Conservation (phyloP, 2,888 invertebrate genomes). For the Fragum whitleyi region DNA sequence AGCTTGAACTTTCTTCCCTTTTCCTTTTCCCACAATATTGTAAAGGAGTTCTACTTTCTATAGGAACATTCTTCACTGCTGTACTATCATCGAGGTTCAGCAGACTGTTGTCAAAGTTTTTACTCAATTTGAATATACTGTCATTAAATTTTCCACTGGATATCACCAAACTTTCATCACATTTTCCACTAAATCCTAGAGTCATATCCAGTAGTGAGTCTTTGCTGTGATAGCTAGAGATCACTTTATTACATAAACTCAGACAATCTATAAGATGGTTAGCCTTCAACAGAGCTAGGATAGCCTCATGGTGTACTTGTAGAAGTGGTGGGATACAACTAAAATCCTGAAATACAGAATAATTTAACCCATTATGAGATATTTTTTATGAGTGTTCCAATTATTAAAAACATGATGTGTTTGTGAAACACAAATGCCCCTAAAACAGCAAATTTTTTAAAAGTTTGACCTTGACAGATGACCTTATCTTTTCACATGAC, state of each 20-base stretch:
- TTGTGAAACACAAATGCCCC: no score
- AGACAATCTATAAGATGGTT: constrained; percentile 63
- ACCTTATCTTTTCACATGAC: no score
- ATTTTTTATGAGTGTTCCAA: not conserved
- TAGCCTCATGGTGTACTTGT: constrained; percentile 61
- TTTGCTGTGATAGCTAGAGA: constrained; percentile 51
- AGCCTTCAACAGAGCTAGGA: constrained; percentile 51
- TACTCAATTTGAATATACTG: not conserved
- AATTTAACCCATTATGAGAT: no score
- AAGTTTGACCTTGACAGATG: no score
- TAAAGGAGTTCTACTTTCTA: not conserved
- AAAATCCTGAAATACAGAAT: constrained; percentile 22
- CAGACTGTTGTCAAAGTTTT: not conserved
- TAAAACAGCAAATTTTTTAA: no score
- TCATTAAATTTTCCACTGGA: not conserved
- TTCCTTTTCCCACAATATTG: constrained; percentile 1
- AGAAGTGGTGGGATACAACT: constrained; percentile 52
- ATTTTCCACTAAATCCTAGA: constrained; percentile 4
- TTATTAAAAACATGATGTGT: not conserved
- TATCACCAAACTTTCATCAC: not conserved
- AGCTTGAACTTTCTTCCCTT: not conserved
- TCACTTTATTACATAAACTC: constrained; percentile 62
- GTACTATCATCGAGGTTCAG: not conserved
- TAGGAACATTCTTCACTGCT: not conserved
- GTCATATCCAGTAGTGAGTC: not conserved